A percentile compares a stretch with the other conserved stretches of the same genome.
phyloP scores from a whole-genome alignment of 2,888 invertebrate species.

The Odontomyia ornata region DNA sequence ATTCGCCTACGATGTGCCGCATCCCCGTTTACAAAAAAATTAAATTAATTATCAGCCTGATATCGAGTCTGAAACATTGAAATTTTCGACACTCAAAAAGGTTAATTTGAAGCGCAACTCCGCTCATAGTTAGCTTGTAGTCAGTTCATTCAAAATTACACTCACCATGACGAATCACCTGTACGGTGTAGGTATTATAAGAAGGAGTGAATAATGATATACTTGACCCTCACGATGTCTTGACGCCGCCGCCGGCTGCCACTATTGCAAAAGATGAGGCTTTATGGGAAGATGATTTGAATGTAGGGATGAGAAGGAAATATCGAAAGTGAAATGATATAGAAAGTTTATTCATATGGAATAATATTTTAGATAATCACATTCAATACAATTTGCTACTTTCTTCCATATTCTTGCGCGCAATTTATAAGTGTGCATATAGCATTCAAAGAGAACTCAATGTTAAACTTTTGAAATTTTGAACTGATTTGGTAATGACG shows the following conservation, averaged over 20 bases:
- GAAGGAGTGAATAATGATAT: slow-evolving; percentile 33
- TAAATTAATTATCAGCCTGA: slow-evolving; percentile 31
- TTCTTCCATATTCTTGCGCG: too few species aligned
- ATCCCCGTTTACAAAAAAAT: not conserved
- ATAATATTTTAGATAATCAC: too few species aligned
- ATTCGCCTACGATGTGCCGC: slow-evolving; percentile 5
- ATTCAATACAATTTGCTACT: too few species aligned
- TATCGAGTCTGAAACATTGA: slow-evolving; percentile 34
- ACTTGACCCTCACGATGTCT: slow-evolving; percentile 30
- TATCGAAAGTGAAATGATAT: too few species aligned
- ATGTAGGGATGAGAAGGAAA: too few species aligned
- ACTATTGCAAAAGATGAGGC: not conserved
- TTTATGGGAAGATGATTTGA: too few species aligned
- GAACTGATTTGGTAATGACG: too few species aligned
- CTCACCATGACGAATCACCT: slow-evolving; percentile 35
- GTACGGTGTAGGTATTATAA: not conserved
- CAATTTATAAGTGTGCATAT: too few species aligned
- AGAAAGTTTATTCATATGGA: too few species aligned
- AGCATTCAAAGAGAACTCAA: too few species aligned
- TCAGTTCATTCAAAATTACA: slow-evolving; percentile 36
- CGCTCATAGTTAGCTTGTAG: slow-evolving; percentile 31
- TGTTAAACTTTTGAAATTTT: too few species aligned
- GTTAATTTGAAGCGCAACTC: slow-evolving; percentile 37
- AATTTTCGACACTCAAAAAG: slow-evolving; percentile 36
- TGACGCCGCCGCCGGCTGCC: slow-evolving; percentile 22